Conservation (phyloP, 2,888 invertebrate genomes). For the Teleiodes luculella region DNA sequence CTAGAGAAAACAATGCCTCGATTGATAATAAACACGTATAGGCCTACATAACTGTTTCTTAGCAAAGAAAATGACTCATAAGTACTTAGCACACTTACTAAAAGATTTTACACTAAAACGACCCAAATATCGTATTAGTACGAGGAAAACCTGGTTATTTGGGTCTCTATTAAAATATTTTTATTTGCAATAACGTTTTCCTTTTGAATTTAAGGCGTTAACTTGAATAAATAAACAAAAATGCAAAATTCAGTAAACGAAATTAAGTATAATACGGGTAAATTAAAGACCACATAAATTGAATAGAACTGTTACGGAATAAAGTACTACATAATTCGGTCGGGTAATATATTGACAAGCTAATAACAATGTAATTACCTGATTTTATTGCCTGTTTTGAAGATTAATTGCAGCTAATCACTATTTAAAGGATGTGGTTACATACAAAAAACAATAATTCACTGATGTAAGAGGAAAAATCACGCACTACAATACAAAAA, state of each 20-base stretch:
- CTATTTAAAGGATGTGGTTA: background rate
- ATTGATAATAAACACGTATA: background rate
- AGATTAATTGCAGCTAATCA: background rate
- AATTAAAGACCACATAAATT: conserved; percentile 14
- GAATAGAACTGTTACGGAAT: background rate
- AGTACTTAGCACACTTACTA: background rate
- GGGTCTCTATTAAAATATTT: background rate
- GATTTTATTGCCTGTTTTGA: conserved; percentile 13
- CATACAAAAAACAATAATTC: conserved; percentile 18
- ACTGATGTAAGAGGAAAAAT: conserved; percentile 17
- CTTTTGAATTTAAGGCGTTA: conserved; percentile 4
- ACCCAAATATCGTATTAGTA: too few species aligned
- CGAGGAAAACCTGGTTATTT: background rate
- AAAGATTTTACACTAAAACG: background rate
- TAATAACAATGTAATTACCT: conserved; percentile 30
- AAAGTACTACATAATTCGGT: conserved; percentile 18
- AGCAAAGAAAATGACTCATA: background rate
- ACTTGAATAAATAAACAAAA: conserved; percentile 27
- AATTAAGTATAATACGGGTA: conserved; percentile 3
- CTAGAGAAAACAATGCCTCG: background rate
- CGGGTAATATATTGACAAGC: conserved; percentile 32
- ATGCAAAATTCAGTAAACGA: conserved; percentile 23
- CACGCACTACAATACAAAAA: conserved; percentile 16
- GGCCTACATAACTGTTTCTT: background rate
- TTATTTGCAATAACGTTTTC: background rate